Evolutionary conservation across 2,888 invertebrate species (phyloP).

Genomic region (Rhimphoctona megacephalus): DNA sequence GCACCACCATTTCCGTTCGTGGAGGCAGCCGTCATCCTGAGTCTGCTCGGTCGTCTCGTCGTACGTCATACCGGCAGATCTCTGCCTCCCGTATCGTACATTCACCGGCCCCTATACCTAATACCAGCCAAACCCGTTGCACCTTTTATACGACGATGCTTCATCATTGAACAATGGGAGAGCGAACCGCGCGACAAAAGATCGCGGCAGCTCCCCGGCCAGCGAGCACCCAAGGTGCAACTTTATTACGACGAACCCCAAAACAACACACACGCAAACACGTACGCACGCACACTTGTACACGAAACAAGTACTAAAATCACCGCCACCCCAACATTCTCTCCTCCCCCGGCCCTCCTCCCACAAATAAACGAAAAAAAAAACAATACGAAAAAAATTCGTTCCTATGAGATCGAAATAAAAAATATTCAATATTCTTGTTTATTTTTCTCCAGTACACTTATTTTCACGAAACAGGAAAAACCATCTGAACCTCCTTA

Average conservation of each 20-base stretch:
- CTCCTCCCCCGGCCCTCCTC: not conserved
- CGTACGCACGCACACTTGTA: not conserved
- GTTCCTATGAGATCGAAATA: not conserved
- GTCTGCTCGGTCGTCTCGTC: constrained; percentile 86
- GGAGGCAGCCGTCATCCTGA: constrained; percentile 92
- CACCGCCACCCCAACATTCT: constrained; percentile 19
- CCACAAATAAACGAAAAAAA: not conserved
- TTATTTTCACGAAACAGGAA: not conserved
- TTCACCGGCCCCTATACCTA: constrained; percentile 82
- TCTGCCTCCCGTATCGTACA: constrained; percentile 84
- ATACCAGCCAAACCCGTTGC: constrained; percentile 72
- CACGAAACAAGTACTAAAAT: constrained; percentile 5
- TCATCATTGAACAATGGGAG: constrained; percentile 77
- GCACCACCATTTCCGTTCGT: constrained; percentile 98
- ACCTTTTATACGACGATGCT: constrained; percentile 76
- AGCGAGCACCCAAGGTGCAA: constrained; percentile 28
- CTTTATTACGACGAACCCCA: constrained; percentile 13
- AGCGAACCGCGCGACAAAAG: constrained; percentile 52
- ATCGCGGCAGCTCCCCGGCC: constrained; percentile 61
- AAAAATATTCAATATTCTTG: not conserved
- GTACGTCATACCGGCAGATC: constrained; percentile 85
- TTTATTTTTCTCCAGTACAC: not conserved
- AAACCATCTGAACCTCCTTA: constrained; percentile 17
- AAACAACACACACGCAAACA: constrained; percentile 7
- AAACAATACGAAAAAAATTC: not conserved